A percentile compares a stretch with the other conserved stretches of the same genome.
phyloP scores from a whole-genome alignment of 30 jellyfish, hydroid and myxozoan genomes.

The Chrysaora quinquecirrha region DNA sequence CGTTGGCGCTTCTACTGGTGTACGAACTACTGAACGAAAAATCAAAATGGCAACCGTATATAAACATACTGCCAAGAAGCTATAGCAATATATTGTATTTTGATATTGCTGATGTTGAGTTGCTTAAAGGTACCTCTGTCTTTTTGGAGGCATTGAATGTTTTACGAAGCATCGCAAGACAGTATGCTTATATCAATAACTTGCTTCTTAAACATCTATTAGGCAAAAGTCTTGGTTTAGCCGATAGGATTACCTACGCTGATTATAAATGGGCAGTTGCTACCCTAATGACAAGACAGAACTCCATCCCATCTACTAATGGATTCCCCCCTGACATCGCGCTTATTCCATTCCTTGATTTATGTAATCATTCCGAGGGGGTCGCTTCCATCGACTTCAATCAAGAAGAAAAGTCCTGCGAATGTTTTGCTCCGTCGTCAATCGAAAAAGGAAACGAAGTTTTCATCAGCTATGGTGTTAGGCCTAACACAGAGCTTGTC shows the following conservation, averaged over 20 bases:
- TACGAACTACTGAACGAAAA: conserved; percentile 34
- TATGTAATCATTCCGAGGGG: conserved; percentile 66
- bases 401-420: conserved; percentile 26
- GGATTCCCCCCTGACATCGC: conserved; percentile 43
- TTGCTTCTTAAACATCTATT: conserved; percentile 49
- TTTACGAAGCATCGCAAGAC: conserved; percentile 64
- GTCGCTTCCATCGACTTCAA: conserved; percentile 52
- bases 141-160: conserved; percentile 48
- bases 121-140: conserved; percentile 40
- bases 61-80: conserved; percentile 43
- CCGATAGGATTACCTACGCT: conserved; percentile 33
- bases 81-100: conserved; percentile 57
- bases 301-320: conserved; percentile 44
- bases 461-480: conserved; percentile 51
- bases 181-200: conserved; percentile 61
- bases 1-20: conserved; percentile 53
- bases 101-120: conserved; percentile 33
- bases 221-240: conserved; percentile 43
- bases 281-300: conserved; percentile 74
- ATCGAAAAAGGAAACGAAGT: conserved; percentile 40
- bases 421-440: conserved; percentile 17
- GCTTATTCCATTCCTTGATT: conserved; percentile 61
- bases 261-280: conserved; percentile 80
- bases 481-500: conserved; percentile 67
- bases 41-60: conserved; percentile 67